Evolutionary conservation across 1,140 invertebrate genomes (phyloP).

Genomic region (Parasteatoda tepidariorum): DNA sequence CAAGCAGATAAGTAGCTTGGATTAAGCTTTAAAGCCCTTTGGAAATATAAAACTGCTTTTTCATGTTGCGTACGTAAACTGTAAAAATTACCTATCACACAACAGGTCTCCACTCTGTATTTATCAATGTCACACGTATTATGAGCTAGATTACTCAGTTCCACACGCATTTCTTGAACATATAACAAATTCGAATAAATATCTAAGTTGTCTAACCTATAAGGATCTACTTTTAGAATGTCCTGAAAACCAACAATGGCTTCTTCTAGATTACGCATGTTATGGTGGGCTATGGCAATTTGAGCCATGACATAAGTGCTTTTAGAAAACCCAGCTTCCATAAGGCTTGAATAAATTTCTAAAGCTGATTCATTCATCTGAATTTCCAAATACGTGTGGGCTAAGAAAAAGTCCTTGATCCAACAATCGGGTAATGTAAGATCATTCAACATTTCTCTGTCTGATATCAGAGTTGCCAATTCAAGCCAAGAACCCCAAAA

Average conservation of each 20-base stretch:
- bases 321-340: conserved; percentile 83
- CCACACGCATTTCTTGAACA: conserved; percentile 87
- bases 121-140: conserved; percentile 94
- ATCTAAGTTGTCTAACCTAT: conserved; percentile 93
- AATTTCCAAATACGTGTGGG: conserved; percentile 89
- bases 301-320: conserved; percentile 92
- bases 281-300: conserved; percentile 91
- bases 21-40: conserved; percentile 90
- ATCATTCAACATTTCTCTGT: conserved; percentile 74
- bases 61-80: conserved; percentile 95
- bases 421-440: conserved; percentile 87
- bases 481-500: conserved; percentile 96
- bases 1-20: conserved; percentile 94
- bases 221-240: conserved; percentile 88
- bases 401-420: conserved; percentile 94
- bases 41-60: conserved; percentile 95
- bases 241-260: conserved; percentile 86
- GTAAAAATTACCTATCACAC: conserved; percentile 99
- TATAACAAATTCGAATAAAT: conserved; percentile 97
- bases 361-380: conserved; percentile 87
- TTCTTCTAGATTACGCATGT: conserved; percentile 91
- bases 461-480: conserved; percentile 84
- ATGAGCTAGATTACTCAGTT: conserved; percentile 93
- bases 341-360: conserved; percentile 81
- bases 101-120: conserved; percentile 97